phyloP scores from a whole-genome alignment of 1,140 invertebrate species.

The Orchestia grillus region DNA sequence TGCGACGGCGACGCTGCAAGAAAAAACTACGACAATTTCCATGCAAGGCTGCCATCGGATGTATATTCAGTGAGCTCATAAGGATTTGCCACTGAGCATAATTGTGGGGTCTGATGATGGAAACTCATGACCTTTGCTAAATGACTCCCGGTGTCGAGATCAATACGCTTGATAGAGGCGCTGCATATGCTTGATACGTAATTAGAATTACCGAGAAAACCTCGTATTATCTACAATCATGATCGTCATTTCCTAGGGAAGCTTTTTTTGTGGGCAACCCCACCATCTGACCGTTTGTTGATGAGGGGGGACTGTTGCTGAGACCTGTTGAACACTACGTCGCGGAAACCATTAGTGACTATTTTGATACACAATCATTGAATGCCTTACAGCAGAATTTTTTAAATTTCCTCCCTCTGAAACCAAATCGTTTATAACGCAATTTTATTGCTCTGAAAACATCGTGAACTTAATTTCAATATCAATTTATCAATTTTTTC shows the following conservation, averaged over 20 bases:
- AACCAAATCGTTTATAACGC: too few relatives aligned
- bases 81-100: conserved; percentile 35
- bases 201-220: conserved; percentile 24
- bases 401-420: too few relatives aligned
- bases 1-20: not conserved
- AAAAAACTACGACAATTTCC: conserved; percentile 39
- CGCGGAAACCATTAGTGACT: not conserved
- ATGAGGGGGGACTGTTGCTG: not conserved
- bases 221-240: not conserved
- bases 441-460: too few relatives aligned
- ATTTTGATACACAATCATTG: not conserved
- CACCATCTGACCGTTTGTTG: not conserved
- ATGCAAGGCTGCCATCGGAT: conserved; percentile 49
- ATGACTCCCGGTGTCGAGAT: not conserved
- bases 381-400: too few relatives aligned
- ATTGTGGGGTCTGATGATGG: conserved; percentile 12
- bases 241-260: not conserved
- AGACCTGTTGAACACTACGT: not conserved
- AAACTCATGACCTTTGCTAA: conserved; percentile 54
- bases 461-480: too few relatives aligned
- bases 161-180: conserved; percentile 31
- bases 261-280: not conserved
- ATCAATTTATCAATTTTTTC: too few relatives aligned
- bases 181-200: conserved; percentile 44
- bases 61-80: conserved; percentile 36